Conservation (phyloP, 2,888 invertebrate genomes). For the Metellina segmentata region DNA sequence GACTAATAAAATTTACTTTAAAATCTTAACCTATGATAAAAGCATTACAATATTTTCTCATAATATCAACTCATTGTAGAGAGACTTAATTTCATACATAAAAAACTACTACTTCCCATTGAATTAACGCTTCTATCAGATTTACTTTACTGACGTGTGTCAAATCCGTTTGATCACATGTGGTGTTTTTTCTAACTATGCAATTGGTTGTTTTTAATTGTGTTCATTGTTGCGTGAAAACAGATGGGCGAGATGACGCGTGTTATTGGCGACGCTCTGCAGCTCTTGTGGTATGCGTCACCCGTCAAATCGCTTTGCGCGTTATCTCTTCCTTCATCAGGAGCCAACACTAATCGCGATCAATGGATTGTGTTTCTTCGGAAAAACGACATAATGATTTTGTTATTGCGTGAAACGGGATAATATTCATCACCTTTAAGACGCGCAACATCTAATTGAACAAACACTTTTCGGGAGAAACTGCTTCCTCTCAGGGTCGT, state of each 20-base stretch:
- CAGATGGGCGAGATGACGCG: constrained; percentile 17
- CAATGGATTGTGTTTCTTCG: constrained; percentile 24
- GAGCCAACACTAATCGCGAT: constrained; percentile 19
- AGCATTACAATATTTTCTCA: too few relatives aligned
- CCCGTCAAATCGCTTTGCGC: too few relatives aligned
- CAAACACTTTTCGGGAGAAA: neutral
- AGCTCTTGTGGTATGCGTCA: constrained; percentile 30
- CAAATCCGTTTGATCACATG: neutral
- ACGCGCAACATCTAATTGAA: too few relatives aligned
- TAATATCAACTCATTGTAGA: too few relatives aligned
- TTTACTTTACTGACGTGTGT: neutral
- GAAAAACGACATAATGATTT: neutral
- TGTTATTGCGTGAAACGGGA: too few relatives aligned
- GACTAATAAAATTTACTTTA: too few relatives aligned
- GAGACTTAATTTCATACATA: too few relatives aligned
- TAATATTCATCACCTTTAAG: too few relatives aligned
- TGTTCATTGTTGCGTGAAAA: neutral
- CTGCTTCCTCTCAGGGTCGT: neutral
- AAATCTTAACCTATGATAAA: too few relatives aligned
- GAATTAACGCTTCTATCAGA: neutral
- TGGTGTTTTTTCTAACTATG: neutral
- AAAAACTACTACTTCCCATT: neutral
- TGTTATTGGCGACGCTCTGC: constrained; percentile 38
- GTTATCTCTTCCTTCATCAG: neutral
- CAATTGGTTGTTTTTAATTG: neutral